Evolutionary conservation across 2,888 invertebrate species (phyloP).

Genomic region (Melipona bicolor): DNA sequence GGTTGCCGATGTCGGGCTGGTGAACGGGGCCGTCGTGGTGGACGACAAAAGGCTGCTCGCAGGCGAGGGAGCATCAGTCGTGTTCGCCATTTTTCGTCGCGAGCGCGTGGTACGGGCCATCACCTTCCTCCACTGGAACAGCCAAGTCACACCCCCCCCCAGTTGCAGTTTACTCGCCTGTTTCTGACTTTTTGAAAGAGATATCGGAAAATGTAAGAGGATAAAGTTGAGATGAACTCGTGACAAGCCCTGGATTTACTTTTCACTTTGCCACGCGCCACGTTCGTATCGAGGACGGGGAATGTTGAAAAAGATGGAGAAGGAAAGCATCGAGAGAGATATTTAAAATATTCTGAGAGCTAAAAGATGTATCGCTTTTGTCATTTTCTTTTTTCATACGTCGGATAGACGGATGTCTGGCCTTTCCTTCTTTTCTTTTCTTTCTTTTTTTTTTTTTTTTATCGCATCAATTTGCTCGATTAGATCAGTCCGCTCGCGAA

Average conservation of each 20-base stretch:
- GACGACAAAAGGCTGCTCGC: constrained; percentile 81
- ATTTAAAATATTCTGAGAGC: too few species aligned
- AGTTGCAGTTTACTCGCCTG: not conserved
- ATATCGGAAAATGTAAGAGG: not conserved
- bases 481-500: not conserved
- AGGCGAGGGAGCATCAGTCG: constrained; percentile 83
- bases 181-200: not conserved
- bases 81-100: constrained; percentile 86
- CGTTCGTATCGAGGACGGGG: not conserved
- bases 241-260: not conserved
- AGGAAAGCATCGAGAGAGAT: too few species aligned
- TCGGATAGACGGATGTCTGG: not conserved
- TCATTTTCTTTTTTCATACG: not conserved
- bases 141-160: not conserved
- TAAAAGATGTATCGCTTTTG: not conserved
- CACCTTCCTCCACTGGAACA: constrained; percentile 87
- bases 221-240: not conserved
- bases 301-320: too few species aligned
- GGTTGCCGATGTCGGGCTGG: constrained; percentile 78
- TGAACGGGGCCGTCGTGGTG: constrained; percentile 85
- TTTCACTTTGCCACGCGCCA: not conserved
- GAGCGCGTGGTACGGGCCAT: constrained; percentile 87
- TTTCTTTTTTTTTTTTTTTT: not conserved
- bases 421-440: too few species aligned
- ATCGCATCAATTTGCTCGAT: not conserved